Conservation (phyloP, 2,113 vertebrate genomes). For the Numenius arquata region DNA sequence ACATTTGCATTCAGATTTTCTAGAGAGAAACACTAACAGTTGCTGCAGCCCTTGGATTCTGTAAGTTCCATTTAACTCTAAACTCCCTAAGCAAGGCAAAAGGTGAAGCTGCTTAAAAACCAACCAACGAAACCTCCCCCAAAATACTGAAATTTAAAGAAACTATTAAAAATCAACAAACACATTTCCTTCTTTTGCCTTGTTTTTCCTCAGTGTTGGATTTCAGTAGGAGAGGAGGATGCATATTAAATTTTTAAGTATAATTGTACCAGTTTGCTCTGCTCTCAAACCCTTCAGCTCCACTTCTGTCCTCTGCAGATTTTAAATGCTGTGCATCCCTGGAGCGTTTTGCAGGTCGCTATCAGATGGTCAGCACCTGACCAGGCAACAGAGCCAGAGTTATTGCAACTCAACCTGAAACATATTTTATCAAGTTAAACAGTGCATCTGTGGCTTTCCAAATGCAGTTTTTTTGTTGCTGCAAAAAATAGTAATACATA, state of each 20-base stretch:
- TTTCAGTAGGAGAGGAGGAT: constrained; percentile 23
- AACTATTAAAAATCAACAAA: not conserved
- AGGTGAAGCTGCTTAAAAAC: not conserved
- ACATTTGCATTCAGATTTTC: constrained; percentile 8
- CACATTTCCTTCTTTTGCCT: not conserved
- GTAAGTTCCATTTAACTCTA: not conserved
- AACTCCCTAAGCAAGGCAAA: not conserved
- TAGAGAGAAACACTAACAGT: not conserved
- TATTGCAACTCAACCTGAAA: not conserved
- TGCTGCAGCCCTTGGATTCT: not conserved
- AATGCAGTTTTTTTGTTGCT: not conserved
- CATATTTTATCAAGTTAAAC: not conserved
- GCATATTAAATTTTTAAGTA: constrained; percentile 4
- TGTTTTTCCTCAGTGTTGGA: not conserved
- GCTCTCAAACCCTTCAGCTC: constrained; percentile 7
- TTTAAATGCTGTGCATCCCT: not conserved
- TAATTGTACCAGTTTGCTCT: not conserved
- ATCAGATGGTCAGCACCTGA: not conserved
- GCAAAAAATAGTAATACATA: not conserved
- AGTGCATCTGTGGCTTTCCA: not conserved
- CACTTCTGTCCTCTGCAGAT: not conserved
- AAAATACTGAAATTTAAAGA: not conserved
- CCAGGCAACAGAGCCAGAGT: not conserved
- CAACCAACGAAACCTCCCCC: not conserved
- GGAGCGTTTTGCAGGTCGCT: not conserved